These are phyloP conservation scores for Pocillopora meandrina DNA, from an alignment of 92 coral and sea anemone genomes.

Conservation along the genomic window DNA sequence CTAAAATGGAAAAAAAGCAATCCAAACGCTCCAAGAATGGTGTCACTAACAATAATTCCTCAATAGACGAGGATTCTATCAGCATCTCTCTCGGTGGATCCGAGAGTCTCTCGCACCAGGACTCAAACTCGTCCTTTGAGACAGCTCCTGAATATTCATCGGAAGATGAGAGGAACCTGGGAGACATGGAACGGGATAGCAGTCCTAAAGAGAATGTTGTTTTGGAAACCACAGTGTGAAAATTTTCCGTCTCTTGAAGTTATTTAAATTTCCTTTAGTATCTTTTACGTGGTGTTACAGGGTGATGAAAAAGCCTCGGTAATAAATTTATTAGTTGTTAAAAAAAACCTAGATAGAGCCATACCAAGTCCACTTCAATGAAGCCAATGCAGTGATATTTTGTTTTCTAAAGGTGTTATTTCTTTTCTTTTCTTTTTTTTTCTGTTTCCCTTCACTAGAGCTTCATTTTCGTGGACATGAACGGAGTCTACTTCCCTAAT, in stretches of 20 bases:
- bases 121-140: slow-evolving; percentile 33
- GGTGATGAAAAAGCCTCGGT: too few relatives aligned
- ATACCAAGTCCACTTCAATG: too few relatives aligned
- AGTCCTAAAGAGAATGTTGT: neutral
- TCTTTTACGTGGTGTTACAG: too few relatives aligned
- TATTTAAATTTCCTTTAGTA: too few relatives aligned
- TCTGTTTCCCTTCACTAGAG: too few relatives aligned
- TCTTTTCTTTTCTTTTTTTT: too few relatives aligned
- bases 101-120: slow-evolving; percentile 9
- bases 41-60: neutral
- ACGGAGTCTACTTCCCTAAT: too few relatives aligned
- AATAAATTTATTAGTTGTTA: too few relatives aligned
- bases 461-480: too few relatives aligned
- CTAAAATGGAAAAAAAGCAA: slow-evolving; percentile 27
- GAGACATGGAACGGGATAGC: neutral
- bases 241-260: neutral
- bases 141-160: slow-evolving; percentile 42
- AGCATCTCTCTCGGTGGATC: slow-evolving; percentile 18
- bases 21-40: neutral
- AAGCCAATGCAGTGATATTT: too few relatives aligned
- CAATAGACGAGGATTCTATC: slow-evolving; percentile 2
- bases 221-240: slow-evolving; percentile 37
- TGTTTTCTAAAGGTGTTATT: too few relatives aligned
- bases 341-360: too few relatives aligned
- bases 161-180: slow-evolving; percentile 36